These are phyloP conservation scores for Pseudomugil gertrudae DNA, from an alignment of 2,797 vertebrate species.

Conservation along the genomic window DNA sequence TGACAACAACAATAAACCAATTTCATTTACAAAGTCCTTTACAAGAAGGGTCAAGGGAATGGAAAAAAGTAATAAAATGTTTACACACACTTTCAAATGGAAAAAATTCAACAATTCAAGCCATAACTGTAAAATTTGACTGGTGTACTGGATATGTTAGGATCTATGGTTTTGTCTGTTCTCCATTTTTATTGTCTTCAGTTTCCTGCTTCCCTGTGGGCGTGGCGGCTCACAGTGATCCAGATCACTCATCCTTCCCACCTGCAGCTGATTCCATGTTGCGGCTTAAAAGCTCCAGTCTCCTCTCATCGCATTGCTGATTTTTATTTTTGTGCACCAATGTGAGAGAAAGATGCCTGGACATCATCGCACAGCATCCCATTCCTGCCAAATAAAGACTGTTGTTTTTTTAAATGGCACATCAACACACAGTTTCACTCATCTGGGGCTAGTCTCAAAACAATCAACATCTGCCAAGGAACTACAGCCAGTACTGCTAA, in stretches of 20 bases:
- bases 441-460: background rate
- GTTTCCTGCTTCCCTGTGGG: constrained; percentile 42
- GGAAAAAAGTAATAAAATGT: background rate
- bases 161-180: background rate
- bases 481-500: background rate
- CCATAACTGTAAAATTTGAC: background rate
- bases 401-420: background rate
- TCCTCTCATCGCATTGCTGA: background rate
- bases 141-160: background rate
- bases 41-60: background rate
- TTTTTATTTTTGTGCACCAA: background rate
- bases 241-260: background rate
- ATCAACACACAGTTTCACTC: background rate
- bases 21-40: background rate
- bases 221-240: background rate
- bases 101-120: background rate
- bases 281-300: background rate
- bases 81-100: background rate
- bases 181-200: constrained; percentile 24
- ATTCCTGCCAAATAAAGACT: background rate
- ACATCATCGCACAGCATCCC: background rate
- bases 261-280: background rate
- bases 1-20: no score
- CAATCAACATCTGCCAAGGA: background rate
- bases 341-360: background rate